Evolutionary conservation across 2,888 invertebrate genomes (phyloP).

Genomic region (Parnassius mnemosyne): DNA sequence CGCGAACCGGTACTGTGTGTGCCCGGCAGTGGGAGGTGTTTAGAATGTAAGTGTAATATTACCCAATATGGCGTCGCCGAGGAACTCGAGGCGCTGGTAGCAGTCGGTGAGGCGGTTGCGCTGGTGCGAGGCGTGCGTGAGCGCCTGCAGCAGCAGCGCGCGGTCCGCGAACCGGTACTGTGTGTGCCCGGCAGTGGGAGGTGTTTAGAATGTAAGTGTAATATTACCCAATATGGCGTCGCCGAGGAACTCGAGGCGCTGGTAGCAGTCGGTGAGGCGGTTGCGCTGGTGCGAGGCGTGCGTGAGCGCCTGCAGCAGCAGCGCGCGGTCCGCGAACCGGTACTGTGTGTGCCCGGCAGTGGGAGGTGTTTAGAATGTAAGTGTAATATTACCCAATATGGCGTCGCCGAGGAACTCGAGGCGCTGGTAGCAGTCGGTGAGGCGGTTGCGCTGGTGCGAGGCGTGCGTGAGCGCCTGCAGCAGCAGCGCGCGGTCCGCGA

Average conservation of each 20-base stretch:
- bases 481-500: slow-evolving; percentile 93
- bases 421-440: slow-evolving; percentile 99
- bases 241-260: slow-evolving; percentile 96
- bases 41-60: slow-evolving; percentile 1
- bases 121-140: slow-evolving; percentile 98
- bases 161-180: slow-evolving; percentile 93
- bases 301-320: slow-evolving; percentile 97
- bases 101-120: slow-evolving; percentile 98
- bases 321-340: slow-evolving; percentile 93
- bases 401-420: slow-evolving; percentile 98
- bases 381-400: slow-evolving; percentile 80
- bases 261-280: slow-evolving; percentile 98
- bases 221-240: slow-evolving; percentile 89
- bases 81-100: slow-evolving; percentile 97
- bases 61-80: slow-evolving; percentile 95
- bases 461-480: slow-evolving; percentile 99
- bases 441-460: slow-evolving; percentile 94
- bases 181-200: too few species aligned
- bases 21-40: too few species aligned
- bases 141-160: slow-evolving; percentile 95
- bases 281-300: slow-evolving; percentile 98
- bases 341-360: too few species aligned
- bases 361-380: too few species aligned
- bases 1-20: too few species aligned
- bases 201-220: too few species aligned